phyloP scores from a whole-genome alignment of 2,888 invertebrate species.

The Hypselothyrea guttata region DNA sequence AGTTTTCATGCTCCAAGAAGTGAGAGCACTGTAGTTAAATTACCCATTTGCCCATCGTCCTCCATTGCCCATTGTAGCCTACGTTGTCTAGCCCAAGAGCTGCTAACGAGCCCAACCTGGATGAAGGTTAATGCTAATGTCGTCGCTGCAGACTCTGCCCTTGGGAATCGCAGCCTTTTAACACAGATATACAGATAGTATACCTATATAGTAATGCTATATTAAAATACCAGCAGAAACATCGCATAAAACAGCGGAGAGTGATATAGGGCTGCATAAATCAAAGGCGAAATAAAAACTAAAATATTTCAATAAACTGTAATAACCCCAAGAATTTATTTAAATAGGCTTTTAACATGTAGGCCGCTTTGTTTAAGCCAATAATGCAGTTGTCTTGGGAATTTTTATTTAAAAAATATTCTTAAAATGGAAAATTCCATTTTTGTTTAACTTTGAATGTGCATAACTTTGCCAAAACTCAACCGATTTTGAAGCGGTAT shows the following conservation, averaged over 20 bases:
- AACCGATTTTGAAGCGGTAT: too few relatives aligned
- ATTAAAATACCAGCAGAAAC: slow-evolving; percentile 13
- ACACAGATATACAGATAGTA: slow-evolving; percentile 9
- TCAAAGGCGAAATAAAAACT: slow-evolving; percentile 11
- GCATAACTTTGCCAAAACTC: too few relatives aligned
- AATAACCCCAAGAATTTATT: too few relatives aligned
- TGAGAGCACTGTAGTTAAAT: slow-evolving; percentile 47
- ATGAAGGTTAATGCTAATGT: slow-evolving; percentile 53
- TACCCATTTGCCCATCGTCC: slow-evolving; percentile 21
- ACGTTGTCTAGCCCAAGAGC: slow-evolving; percentile 26
- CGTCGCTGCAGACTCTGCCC: slow-evolving; percentile 26
- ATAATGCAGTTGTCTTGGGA: too few relatives aligned
- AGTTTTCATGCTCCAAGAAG: slow-evolving; percentile 49
- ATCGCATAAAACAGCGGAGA: slow-evolving; percentile 3
- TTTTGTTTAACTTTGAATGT: too few relatives aligned
- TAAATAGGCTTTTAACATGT: too few relatives aligned
- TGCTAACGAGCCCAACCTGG: slow-evolving; percentile 62
- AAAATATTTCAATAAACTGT: not conserved
- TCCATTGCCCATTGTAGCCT: not conserved
- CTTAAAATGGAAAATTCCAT: too few relatives aligned
- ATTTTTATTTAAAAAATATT: too few relatives aligned
- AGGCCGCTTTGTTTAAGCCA: too few relatives aligned
- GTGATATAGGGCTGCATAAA: slow-evolving; percentile 6
- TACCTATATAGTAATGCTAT: not conserved
- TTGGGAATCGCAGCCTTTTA: slow-evolving; percentile 27